Evolutionary conservation across 35 echinoderm and acorn worm species (phyloP), one percentile per base, ranked within the genome.

Genomic region (Apostichopus parvimensis): DNA sequence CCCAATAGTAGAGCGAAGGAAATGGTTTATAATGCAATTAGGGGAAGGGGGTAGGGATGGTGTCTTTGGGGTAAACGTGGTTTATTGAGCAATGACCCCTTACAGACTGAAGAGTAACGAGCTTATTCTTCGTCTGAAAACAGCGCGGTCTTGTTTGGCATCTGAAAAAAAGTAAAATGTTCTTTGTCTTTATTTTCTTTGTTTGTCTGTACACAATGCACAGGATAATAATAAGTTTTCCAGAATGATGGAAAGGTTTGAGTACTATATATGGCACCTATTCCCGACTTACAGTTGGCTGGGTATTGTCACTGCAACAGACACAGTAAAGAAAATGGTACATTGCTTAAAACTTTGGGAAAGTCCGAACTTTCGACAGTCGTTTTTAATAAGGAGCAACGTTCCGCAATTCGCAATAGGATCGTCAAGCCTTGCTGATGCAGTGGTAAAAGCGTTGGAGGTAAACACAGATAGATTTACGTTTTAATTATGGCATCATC

Each of bases 281-380:
- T 87, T 87, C 57, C 84, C 84, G 52, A 57, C 84, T 26, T 65
- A 87, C 57, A 87, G 84, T 65, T 65, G 84, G 84, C 6, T 87
- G 84, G 84, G 84, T 34, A 18, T 87, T 9, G 84, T 87, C n/a
- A 25, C 57, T 2, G 64, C 58, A 8, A 59, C 9, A 9, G 24
- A 62, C 18, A 11, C 59, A 8, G 24, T 21, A 4, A 20, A 9
- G 21, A 25, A 9, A 1, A 55, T 24, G 9, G 12, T 71, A 87
- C 84, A 60, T 6, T 55, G 54, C 64, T 18, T 10, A 8, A 87
- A 61, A 18, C 17, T 87, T 24, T 87, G 84, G 84, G 84, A 87
- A 45, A 24, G 20, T 20, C 57, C 84, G 5, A 9, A 20, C 59
- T 87, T 87, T 59, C 54, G 84, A 11, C 5, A n/a, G 0, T 0